Percentiles rank a stretch among this genome's conserved stretches.
Conservation (phyloP, 2,888 invertebrate species). For the Eledone cirrhosa region DNA sequence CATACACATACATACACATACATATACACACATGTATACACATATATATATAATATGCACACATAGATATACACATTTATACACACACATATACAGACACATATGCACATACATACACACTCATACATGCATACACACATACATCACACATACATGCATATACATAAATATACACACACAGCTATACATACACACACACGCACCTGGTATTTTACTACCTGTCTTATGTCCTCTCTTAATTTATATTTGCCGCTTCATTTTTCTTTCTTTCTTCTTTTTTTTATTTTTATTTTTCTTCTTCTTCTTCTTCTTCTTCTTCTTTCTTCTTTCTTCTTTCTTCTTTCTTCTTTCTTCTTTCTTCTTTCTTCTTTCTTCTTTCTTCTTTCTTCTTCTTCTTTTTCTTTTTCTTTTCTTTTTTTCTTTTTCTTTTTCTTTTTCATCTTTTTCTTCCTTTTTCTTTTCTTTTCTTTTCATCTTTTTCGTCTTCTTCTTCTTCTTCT, state of each 20-base stretch:
- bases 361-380: slow-evolving; percentile 23
- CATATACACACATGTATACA: too few species aligned
- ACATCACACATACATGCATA: too few species aligned
- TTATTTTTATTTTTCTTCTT: slow-evolving; percentile 12
- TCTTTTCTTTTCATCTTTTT: not conserved
- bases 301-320: slow-evolving; percentile 14
- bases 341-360: slow-evolving; percentile 22
- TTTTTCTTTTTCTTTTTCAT: not conserved
- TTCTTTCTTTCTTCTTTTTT: slow-evolving; percentile 11
- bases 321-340: slow-evolving; percentile 11
- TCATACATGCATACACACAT: too few species aligned
- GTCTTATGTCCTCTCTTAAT: slow-evolving; percentile 6
- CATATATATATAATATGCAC: too few species aligned
- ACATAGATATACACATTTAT: too few species aligned
- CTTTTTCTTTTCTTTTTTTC: not conserved
- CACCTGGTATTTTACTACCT: not conserved
- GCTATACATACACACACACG: too few species aligned
- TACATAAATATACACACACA: too few species aligned
- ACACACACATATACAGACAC: too few species aligned
- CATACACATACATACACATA: too few species aligned
- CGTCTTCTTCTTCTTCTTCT: slow-evolving; percentile 9
- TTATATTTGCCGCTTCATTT: slow-evolving; percentile 5
- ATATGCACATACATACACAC: too few species aligned
- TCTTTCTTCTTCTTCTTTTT: not conserved
- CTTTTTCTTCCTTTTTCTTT: not conserved